Evolutionary conservation across 2,888 invertebrate genomes (phyloP).

Genomic region (Xylophagus ater): DNA sequence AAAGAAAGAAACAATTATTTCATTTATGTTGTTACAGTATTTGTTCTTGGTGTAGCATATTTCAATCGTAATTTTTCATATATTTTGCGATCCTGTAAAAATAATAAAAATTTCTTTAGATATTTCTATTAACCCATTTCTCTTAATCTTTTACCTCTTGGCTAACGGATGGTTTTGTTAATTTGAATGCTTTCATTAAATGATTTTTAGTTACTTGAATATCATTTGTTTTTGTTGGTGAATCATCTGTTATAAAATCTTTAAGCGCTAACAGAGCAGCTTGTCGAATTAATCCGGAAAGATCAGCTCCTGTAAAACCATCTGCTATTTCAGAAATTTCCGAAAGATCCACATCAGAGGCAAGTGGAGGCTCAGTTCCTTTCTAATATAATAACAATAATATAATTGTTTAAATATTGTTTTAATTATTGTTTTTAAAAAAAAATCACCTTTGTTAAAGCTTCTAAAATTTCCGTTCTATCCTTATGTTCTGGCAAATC

Average conservation of each 20-base stretch:
- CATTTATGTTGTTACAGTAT: no score
- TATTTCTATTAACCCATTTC: no score
- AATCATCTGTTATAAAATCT: conserved; percentile 56
- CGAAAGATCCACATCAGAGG: conserved; percentile 63
- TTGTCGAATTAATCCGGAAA: conserved; percentile 79
- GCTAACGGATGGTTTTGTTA: conserved; percentile 80
- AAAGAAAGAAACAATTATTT: no score
- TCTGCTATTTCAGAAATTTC: conserved; percentile 57
- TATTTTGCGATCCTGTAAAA: conserved; percentile 62
- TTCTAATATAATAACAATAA: conserved; percentile 42
- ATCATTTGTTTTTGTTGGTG: conserved; percentile 40
- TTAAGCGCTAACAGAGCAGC: conserved; percentile 73
- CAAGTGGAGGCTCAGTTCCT: conserved; percentile 66
- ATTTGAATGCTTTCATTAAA: conserved; percentile 62
- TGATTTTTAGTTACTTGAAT: conserved; percentile 56
- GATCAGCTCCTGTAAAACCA: conserved; percentile 88
- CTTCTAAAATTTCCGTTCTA: conserved; percentile 75
- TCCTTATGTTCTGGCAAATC: conserved; percentile 73
- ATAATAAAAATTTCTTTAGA: no score
- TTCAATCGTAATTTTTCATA: conserved; percentile 63
- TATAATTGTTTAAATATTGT: conserved; percentile 2
- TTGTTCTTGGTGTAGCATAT: conserved; percentile 41
- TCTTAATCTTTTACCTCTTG: conserved; percentile 52
- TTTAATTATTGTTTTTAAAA: no score
- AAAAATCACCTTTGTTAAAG: conserved; percentile 67